Conservation (phyloP, 2,797 vertebrate genomes). For the Basileuterus tristriatus region DNA sequence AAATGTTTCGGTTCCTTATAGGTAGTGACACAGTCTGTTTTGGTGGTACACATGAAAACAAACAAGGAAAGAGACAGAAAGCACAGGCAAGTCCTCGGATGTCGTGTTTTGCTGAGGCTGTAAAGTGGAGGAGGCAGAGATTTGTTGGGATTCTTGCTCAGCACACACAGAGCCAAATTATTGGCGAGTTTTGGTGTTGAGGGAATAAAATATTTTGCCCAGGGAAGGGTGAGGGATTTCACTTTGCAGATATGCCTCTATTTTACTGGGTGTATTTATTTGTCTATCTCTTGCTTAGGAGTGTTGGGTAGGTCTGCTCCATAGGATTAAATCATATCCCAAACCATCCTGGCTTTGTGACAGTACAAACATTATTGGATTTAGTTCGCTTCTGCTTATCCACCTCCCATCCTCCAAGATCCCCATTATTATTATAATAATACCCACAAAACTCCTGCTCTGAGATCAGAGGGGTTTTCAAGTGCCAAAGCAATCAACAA, state of each 20-base stretch:
- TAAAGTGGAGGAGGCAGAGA: background rate
- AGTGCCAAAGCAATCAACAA: slow-evolving; percentile 47
- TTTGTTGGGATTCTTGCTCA: background rate
- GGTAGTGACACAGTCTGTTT: background rate
- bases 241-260: background rate
- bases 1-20: slow-evolving; percentile 7
- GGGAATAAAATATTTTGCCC: background rate
- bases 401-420: background rate
- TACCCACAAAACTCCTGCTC: slow-evolving; percentile 32
- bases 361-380: slow-evolving; percentile 58
- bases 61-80: background rate
- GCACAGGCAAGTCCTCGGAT: background rate
- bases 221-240: background rate
- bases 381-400: slow-evolving; percentile 52
- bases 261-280: background rate
- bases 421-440: slow-evolving; percentile 41
- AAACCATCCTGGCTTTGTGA: slow-evolving; percentile 53
- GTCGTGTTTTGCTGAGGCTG: background rate
- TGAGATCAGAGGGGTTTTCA: slow-evolving; percentile 47
- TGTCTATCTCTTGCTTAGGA: slow-evolving; percentile 19
- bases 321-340: slow-evolving; percentile 49
- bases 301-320: slow-evolving; percentile 15
- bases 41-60: background rate
- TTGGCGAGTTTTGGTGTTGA: background rate
- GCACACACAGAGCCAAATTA: background rate